Evolutionary conservation across 2,113 vertebrate genomes (phyloP).

Genomic region (Heterotis niloticus): DNA sequence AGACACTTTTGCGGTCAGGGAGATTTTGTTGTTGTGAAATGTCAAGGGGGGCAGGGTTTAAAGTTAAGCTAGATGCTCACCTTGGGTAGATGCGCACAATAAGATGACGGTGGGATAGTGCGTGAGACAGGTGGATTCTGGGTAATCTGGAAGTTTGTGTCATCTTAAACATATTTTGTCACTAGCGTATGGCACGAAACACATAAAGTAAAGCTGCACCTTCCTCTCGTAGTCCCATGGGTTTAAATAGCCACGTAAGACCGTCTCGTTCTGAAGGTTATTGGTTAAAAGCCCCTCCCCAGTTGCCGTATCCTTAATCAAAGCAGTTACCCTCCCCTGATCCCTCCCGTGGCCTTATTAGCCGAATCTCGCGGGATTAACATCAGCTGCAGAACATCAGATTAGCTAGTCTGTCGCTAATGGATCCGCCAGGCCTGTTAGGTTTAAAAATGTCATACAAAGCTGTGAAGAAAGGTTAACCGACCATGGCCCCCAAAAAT

Average conservation of each 20-base stretch:
- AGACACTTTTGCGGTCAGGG: too few relatives aligned
- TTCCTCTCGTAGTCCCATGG: neutral
- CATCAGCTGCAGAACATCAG: slow-evolving; percentile 21
- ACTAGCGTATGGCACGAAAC: too few relatives aligned
- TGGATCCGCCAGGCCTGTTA: slow-evolving; percentile 27
- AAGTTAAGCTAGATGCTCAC: neutral
- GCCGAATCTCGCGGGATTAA: slow-evolving; percentile 26
- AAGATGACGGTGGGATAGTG: neutral
- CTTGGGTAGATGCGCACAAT: neutral
- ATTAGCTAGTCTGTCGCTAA: slow-evolving; percentile 15
- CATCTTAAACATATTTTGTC: too few relatives aligned
- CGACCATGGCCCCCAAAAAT: slow-evolving; percentile 26
- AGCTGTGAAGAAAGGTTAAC: slow-evolving; percentile 21
- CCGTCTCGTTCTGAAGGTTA: too few relatives aligned
- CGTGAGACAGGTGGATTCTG: neutral
- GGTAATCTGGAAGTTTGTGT: neutral
- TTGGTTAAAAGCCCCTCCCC: too few relatives aligned
- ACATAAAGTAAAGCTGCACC: too few relatives aligned
- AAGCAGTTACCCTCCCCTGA: slow-evolving; percentile 26
- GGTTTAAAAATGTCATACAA: slow-evolving; percentile 1
- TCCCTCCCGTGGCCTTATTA: slow-evolving; percentile 35
- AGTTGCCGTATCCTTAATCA: too few relatives aligned
- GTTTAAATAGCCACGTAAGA: too few relatives aligned
- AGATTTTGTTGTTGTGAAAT: too few relatives aligned
- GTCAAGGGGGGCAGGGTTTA: neutral